Percentiles rank a stretch among this genome's conserved stretches.
Evolutionary conservation across 1,140 invertebrate genomes (phyloP).

Genomic region (Pantala flavescens): DNA sequence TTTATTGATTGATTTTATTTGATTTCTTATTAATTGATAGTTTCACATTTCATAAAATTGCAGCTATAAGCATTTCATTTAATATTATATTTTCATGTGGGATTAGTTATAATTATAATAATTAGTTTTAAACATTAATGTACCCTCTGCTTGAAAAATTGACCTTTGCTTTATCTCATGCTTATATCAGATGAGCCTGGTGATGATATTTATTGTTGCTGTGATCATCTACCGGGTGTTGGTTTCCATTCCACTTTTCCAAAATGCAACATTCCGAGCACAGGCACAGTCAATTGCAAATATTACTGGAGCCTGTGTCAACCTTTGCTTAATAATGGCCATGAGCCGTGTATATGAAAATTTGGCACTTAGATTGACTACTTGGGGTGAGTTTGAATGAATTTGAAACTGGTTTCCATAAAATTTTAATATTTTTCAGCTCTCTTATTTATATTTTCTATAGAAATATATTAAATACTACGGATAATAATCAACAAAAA

Average conservation of each 20-base stretch:
- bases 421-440: neutral
- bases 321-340: constrained; percentile 54
- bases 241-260: constrained; percentile 48
- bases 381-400: constrained; percentile 47
- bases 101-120: no score
- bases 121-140: no score
- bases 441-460: no score
- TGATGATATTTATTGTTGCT: constrained; percentile 61
- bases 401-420: neutral
- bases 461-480: no score
- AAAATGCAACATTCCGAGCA: constrained; percentile 44
- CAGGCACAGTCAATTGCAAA: constrained; percentile 53
- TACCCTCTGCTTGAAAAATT: no score
- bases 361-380: constrained; percentile 49
- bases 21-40: no score
- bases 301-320: constrained; percentile 59
- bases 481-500: no score
- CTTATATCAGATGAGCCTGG: constrained; percentile 55
- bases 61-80: no score
- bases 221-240: constrained; percentile 65
- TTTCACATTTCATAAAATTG: no score
- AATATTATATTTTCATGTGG: no score
- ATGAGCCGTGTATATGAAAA: constrained; percentile 53
- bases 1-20: no score
- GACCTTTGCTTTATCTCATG: no score